Conservation (phyloP, 2,888 invertebrate genomes). For the Idaea aversata region DNA sequence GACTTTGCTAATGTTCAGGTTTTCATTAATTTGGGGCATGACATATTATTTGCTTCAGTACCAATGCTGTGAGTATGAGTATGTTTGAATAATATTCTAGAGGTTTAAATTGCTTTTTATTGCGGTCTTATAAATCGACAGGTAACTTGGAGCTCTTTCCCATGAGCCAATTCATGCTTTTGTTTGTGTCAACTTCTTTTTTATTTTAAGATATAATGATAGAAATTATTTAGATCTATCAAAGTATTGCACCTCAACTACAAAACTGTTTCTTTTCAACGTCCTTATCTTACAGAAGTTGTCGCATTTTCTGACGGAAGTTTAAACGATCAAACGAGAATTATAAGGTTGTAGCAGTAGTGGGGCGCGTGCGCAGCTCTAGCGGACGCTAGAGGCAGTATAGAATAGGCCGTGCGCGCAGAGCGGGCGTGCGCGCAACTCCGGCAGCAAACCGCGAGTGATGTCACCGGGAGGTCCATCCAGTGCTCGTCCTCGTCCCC, state of each 20-base stretch:
- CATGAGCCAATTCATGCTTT: too few species aligned
- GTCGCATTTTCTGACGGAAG: background rate
- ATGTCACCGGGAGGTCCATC: constrained; percentile 54
- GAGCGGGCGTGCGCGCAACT: constrained; percentile 60
- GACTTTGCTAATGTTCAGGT: too few species aligned
- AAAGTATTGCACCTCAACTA: background rate
- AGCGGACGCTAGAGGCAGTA: constrained; percentile 43
- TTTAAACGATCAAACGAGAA: background rate
- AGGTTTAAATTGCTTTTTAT: too few species aligned
- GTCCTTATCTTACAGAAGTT: background rate
- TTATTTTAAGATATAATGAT: too few species aligned
- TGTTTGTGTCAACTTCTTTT: too few species aligned
- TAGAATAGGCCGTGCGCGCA: constrained; percentile 40
- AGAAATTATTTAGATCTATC: background rate
- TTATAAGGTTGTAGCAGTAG: constrained; percentile 29
- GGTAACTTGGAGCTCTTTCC: too few species aligned
- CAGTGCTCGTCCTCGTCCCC: constrained; percentile 47
- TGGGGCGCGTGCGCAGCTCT: constrained; percentile 34
- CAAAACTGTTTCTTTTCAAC: background rate
- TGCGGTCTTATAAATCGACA: too few species aligned
- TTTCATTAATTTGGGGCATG: too few species aligned
- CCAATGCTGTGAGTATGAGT: too few species aligned
- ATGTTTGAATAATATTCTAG: too few species aligned
- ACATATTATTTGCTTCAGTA: too few species aligned
- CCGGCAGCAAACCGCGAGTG: constrained; percentile 47